A percentile compares a stretch with the other conserved stretches of the same genome.
phyloP scores from a whole-genome alignment of 2,113 vertebrate genomes.

The Pseudopipra pipra region DNA sequence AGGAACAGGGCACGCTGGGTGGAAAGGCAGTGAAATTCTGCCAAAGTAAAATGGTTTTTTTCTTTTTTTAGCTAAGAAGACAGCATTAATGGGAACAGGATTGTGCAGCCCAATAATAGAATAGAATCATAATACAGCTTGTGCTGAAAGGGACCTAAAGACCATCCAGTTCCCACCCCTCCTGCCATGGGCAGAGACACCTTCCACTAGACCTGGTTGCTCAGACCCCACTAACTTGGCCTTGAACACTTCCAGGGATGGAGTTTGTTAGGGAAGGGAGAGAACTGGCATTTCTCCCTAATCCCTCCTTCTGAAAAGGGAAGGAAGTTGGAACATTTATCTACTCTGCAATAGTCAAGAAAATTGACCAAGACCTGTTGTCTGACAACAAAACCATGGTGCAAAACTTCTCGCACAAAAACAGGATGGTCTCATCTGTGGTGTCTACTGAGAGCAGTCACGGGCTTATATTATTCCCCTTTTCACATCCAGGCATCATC shows the following conservation, averaged over 20 bases:
- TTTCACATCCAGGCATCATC: not conserved
- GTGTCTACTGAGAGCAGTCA: not conserved
- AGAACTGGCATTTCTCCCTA: not conserved
- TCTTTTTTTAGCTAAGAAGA: not conserved
- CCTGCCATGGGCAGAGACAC: not conserved
- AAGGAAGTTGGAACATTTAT: not conserved
- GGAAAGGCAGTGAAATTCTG: not conserved
- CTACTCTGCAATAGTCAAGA: not conserved
- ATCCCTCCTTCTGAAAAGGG: not conserved
- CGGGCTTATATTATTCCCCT: not conserved
- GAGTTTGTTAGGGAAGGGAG: not conserved
- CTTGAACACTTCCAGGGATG: not conserved
- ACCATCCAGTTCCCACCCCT: not conserved
- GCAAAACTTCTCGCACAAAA: not conserved
- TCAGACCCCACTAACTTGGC: not conserved
- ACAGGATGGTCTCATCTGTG: not conserved
- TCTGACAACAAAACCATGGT: accelerated
- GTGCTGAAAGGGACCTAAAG: not conserved
- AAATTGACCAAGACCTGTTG: not conserved
- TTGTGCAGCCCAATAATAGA: not conserved
- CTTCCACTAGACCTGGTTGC: not conserved
- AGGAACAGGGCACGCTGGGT: not conserved
- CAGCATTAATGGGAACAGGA: not conserved
- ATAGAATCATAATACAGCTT: not conserved
- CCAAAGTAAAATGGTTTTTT: not conserved